Percentiles rank a stretch among this genome's conserved stretches.
phyloP scores from a whole-genome alignment of 2,888 invertebrate species.

The Temnothorax ravouxi region DNA sequence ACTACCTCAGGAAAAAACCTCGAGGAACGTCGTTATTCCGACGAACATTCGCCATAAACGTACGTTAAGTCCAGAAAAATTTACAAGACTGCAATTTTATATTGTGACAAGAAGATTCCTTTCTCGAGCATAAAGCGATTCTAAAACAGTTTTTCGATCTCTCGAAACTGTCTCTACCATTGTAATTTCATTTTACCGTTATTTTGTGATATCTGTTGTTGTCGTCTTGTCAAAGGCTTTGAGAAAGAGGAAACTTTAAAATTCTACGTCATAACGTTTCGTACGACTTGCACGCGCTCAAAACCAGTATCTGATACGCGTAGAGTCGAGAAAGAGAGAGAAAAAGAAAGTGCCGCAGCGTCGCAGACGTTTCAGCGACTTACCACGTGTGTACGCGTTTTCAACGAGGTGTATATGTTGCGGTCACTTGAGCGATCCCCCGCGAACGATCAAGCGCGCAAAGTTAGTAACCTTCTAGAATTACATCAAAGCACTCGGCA shows the following conservation, averaged over 20 bases:
- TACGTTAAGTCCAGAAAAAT: constrained; percentile 28
- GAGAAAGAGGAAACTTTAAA: neutral
- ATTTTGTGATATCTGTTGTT: neutral
- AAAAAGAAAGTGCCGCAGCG: neutral
- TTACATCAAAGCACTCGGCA: constrained; percentile 46
- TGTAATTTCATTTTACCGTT: neutral
- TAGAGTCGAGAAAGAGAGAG: neutral
- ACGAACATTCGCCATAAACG: neutral
- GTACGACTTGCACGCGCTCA: neutral
- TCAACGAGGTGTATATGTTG: neutral
- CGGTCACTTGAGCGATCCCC: constrained; percentile 32
- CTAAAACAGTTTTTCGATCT: constrained; percentile 18
- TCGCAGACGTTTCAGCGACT: neutral
- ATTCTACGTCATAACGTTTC: neutral
- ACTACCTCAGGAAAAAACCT: constrained; percentile 1
- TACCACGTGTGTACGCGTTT: constrained; percentile 22
- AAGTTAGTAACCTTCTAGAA: constrained; percentile 56
- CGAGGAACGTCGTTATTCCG: neutral
- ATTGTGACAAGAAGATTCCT: neutral
- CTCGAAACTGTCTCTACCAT: neutral
- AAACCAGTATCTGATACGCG: neutral
- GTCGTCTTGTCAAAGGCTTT: constrained; percentile 13
- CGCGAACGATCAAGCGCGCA: constrained; percentile 40
- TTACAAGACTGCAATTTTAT: constrained; percentile 20
- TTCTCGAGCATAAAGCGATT: neutral